phyloP scores from a whole-genome alignment of 30 jellyfish, hydroid and myxozoan genomes.

The Clytia hemisphaerica region DNA sequence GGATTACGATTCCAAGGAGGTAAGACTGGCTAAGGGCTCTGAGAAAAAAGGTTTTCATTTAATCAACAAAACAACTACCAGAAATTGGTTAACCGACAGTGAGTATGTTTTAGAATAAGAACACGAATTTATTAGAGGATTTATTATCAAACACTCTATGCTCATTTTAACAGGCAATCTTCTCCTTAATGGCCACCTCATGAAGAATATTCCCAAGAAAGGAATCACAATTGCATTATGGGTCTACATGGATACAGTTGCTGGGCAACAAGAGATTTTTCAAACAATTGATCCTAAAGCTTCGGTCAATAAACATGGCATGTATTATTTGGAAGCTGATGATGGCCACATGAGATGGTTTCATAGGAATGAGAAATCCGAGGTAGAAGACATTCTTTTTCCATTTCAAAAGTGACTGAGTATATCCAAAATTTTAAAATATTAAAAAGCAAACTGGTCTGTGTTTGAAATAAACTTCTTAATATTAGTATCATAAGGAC shows the following conservation, averaged over 20 bases:
- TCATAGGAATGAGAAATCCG: conserved; percentile 80
- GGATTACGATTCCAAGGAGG: conserved; percentile 97
- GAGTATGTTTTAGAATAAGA: too few species aligned
- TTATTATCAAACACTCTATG: too few species aligned
- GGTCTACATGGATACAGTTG: conserved; percentile 70
- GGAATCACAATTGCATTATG: conserved; percentile 74
- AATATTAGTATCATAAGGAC: too few species aligned
- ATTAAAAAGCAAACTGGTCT: too few species aligned
- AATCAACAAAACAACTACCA: too few species aligned
- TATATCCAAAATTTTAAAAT: too few species aligned
- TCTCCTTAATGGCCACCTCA: conserved; percentile 53
- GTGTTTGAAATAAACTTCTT: too few species aligned
- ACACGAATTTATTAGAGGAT: too few species aligned
- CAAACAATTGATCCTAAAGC: conserved; percentile 82
- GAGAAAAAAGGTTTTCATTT: too few species aligned
- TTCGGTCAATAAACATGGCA: conserved; percentile 80
- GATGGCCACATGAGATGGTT: conserved; percentile 87
- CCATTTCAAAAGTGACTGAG: too few species aligned
- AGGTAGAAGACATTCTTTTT: conserved; percentile 49
- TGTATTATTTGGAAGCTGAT: conserved; percentile 67
- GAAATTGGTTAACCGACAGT: too few species aligned
- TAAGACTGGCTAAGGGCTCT: too few species aligned
- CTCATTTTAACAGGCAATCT: conserved; percentile 45
- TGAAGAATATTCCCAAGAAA: conserved; percentile 52
- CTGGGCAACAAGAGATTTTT: conserved; percentile 85